Conservation (phyloP, 2,888 invertebrate genomes). For the Acanthosepion pharaonis region DNA sequence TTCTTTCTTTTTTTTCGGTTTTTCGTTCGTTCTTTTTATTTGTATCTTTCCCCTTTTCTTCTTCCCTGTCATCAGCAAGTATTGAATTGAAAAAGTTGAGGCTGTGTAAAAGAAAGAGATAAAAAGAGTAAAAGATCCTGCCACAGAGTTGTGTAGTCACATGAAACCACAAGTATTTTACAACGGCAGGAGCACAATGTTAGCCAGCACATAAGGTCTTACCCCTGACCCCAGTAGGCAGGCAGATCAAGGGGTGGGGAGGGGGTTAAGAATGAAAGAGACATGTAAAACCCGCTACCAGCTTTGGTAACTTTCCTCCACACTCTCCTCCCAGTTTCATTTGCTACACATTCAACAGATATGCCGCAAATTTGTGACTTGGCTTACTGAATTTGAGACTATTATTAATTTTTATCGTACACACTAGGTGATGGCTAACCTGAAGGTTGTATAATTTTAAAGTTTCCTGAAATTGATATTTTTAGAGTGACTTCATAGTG, state of each 20-base stretch:
- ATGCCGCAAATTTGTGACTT: neutral
- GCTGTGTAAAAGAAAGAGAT: too few species aligned
- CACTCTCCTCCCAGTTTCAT: neutral
- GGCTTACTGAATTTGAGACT: neutral
- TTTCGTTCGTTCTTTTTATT: too few species aligned
- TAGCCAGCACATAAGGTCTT: slow-evolving; percentile 21
- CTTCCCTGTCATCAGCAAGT: too few species aligned
- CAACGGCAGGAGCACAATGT: slow-evolving; percentile 33
- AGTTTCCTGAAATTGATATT: neutral
- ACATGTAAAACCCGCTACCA: neutral
- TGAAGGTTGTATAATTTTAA: neutral
- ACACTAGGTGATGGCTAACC: neutral
- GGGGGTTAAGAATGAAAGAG: neutral
- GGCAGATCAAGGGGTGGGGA: neutral
- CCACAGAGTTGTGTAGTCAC: neutral
- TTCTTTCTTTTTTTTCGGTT: too few species aligned
- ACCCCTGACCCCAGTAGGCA: slow-evolving; percentile 33
- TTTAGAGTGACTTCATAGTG: neutral
- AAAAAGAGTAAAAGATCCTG: neutral
- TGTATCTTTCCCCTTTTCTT: too few species aligned
- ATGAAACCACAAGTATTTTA: slow-evolving; percentile 25
- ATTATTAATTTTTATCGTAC: neutral
- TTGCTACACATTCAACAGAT: neutral
- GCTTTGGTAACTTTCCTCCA: neutral
- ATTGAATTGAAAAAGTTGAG: too few species aligned